Percentiles rank a stretch among this genome's conserved stretches.
Evolutionary conservation across 2,888 invertebrate species (phyloP).

Genomic region (Polyommatus iphigenia): DNA sequence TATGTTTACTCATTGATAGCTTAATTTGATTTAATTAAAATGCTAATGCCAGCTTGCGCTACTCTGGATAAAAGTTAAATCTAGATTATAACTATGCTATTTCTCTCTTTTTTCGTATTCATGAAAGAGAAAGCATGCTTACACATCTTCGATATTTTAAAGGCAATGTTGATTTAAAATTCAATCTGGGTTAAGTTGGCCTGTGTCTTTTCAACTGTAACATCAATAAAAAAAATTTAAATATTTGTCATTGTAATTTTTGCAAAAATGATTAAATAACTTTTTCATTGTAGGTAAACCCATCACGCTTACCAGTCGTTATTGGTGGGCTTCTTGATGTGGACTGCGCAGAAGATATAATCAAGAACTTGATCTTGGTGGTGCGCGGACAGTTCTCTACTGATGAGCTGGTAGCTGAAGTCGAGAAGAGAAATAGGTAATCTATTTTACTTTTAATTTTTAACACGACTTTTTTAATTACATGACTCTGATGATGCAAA

Average conservation of each 20-base stretch:
- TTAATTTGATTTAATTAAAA: not conserved
- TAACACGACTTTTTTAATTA: too few relatives aligned
- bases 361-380: constrained; percentile 98
- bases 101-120: not conserved
- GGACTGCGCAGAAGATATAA: constrained; percentile 99
- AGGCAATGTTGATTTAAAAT: not conserved
- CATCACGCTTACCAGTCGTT: constrained; percentile 97
- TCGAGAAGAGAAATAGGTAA: constrained; percentile 93
- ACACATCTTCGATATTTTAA: too few relatives aligned
- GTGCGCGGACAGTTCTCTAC: constrained; percentile 99
- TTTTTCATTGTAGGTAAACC: constrained; percentile 87
- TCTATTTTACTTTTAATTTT: constrained; percentile 19
- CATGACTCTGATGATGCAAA: too few relatives aligned
- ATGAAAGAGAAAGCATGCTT: not conserved
- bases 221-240: too few relatives aligned
- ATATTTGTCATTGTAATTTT: too few relatives aligned
- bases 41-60: not conserved
- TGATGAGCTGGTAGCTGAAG: constrained; percentile 98
- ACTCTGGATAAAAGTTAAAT: not conserved
- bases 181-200: not conserved
- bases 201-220: too few relatives aligned
- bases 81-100: not conserved
- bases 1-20: not conserved
- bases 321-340: constrained; percentile 98
- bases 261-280: too few relatives aligned